These are phyloP conservation scores for Zaprionus tsacasi DNA, from an alignment of 1,140 invertebrate species.

Conservation along the genomic window DNA sequence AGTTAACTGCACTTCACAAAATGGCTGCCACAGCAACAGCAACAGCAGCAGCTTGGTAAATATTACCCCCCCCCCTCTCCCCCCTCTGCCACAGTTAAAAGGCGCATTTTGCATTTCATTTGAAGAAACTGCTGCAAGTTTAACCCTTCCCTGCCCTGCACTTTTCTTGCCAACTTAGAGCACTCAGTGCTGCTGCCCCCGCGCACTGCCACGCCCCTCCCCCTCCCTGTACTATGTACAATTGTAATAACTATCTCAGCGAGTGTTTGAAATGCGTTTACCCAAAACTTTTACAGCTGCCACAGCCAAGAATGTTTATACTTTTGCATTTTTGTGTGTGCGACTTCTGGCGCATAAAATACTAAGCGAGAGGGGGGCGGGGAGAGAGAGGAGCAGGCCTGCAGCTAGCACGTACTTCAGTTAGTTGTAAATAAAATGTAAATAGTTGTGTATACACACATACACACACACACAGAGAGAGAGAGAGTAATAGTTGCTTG, in stretches of 20 bases:
- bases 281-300: constrained; percentile 75
- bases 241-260: constrained; percentile 80
- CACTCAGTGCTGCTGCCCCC: constrained; percentile 11
- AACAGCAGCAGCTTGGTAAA: constrained; percentile 65
- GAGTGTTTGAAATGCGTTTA: constrained; percentile 83
- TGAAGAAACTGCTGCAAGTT: constrained; percentile 70
- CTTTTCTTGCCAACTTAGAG: constrained; percentile 1
- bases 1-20: constrained; percentile 77
- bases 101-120: constrained; percentile 75
- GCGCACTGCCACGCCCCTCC: not conserved
- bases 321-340: constrained; percentile 48
- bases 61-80: too few relatives aligned
- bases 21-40: constrained; percentile 62
- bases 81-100: not conserved
- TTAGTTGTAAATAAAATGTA: constrained; percentile 56
- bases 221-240: constrained; percentile 47
- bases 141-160: constrained; percentile 9
- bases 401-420: constrained; percentile 44
- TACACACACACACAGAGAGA: too few relatives aligned
- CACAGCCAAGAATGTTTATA: constrained; percentile 75
- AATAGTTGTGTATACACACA: constrained; percentile 37
- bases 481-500: not conserved
- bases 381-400: not conserved
- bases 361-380: not conserved
- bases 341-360: constrained; percentile 44